Evolutionary conservation across 2,888 invertebrate species (phyloP), one percentile per base, ranked within the genome.

Genomic region (Patella pellucida): DNA sequence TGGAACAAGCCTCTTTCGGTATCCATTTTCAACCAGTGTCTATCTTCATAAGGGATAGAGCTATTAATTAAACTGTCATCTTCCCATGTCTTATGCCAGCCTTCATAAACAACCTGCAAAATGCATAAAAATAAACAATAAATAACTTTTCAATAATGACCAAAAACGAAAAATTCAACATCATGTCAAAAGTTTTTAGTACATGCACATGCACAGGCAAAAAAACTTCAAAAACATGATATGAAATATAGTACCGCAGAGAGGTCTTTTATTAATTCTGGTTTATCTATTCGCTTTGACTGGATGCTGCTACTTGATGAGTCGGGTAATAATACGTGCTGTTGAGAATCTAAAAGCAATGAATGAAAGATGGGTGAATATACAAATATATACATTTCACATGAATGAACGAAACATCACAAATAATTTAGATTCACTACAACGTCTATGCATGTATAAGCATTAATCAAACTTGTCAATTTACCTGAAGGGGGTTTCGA

Each of bases 11-110:
- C 71, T 15, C 52, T 19, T 5, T 71, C 71, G 9, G 52, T 12
- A 23, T 71, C 51, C 50, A 50, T 19, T 19, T 54, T 52, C n/a
- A 52, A 51, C 71, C 71, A 71, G 52, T 71, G 71, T 19, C 15
- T n/a, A 23, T 52, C 71, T 9, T 19, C n/a, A 15, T n/a, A 7
- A n/a, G 56, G 56, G 9, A 56, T 56, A 56, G 56, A 56, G 9
- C 9, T 56, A 31, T 31, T 31, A 31, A 31, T 31, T 5, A 7
- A 56, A 15, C 15, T 19, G 16, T 56, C 56, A 16, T 56, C 56
- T 19, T 56, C 56, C 56, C 56, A 56, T 56, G 56, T 7, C 56
- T 56, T 56, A 15, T 56, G 56, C 56, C 56, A 56, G 19, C 56
- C 56, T 56, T 56, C 56, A 56, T 56, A 56, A n/a, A 56, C 15